A percentile compares a stretch with the other conserved stretches of the same genome.
Conservation (phyloP, 2,797 vertebrate species). For the Halcyon chelicuti region DNA sequence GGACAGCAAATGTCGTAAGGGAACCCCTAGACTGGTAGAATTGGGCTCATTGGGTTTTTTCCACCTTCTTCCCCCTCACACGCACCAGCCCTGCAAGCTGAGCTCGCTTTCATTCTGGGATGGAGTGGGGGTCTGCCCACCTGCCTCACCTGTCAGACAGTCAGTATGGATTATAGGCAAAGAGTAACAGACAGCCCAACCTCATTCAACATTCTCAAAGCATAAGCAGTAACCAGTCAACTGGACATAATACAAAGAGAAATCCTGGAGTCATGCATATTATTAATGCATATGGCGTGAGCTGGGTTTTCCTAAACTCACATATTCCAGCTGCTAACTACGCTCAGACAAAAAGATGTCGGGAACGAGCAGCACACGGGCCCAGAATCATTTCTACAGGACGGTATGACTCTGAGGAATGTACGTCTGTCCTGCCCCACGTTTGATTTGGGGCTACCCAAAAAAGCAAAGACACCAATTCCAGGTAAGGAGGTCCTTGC, state of each 20-base stretch:
- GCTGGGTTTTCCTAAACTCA: not conserved
- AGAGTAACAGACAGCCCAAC: not conserved
- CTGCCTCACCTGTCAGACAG: not conserved
- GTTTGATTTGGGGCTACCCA: not conserved
- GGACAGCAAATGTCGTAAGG: not conserved
- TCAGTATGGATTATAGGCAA: accelerated
- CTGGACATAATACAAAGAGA: not conserved
- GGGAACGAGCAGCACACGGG: not conserved
- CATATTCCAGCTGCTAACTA: not conserved
- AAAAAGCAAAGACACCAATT: not conserved
- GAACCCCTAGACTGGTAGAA: not conserved
- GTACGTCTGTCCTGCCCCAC: not conserved
- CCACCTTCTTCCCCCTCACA: not conserved
- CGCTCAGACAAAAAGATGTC: not conserved
- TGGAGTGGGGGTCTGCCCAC: not conserved
- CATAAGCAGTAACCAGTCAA: not conserved
- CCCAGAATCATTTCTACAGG: not conserved
- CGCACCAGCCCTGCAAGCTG: accelerated
- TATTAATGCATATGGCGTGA: not conserved
- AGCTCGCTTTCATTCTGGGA: not conserved
- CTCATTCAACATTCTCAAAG: not conserved
- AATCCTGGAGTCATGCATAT: not conserved
- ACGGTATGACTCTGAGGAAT: not conserved
- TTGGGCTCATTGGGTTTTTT: not conserved
- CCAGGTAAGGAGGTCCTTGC: not conserved